Conservation (phyloP, 2,113 vertebrate genomes). For the Bothrops jararaca region DNA sequence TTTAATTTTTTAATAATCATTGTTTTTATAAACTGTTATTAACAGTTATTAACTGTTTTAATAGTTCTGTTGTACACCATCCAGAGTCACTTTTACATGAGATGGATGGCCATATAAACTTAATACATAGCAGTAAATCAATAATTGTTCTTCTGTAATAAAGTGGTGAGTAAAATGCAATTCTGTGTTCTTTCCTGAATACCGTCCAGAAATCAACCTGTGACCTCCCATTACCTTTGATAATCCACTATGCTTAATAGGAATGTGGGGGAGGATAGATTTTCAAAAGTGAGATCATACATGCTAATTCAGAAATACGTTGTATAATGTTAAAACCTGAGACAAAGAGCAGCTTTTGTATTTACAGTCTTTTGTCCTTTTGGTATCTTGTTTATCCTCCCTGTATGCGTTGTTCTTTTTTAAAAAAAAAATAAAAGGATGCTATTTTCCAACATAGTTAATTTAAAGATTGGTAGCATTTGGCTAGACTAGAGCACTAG, state of each 20-base stretch:
- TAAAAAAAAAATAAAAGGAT: neutral
- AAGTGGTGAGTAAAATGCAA: neutral
- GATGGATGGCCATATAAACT: neutral
- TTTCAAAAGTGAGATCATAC: neutral
- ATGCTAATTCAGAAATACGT: neutral
- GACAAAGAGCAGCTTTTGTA: neutral
- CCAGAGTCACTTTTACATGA: neutral
- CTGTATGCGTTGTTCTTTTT: neutral
- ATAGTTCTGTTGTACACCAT: neutral
- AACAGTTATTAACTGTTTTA: neutral
- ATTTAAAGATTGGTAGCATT: neutral
- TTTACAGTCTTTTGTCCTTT: neutral
- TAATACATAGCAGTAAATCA: neutral
- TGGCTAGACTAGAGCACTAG: neutral
- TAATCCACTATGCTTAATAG: neutral
- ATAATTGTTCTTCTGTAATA: neutral
- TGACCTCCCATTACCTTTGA: neutral
- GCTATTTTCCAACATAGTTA: neutral
- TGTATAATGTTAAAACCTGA: neutral
- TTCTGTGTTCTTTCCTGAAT: neutral
- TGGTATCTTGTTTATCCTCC: neutral
- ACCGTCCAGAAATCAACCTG: neutral
- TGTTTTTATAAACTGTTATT: neutral
- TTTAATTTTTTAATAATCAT: neutral
- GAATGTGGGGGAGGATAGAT: neutral